Evolutionary conservation across 2,113 vertebrate genomes (phyloP).

Genomic region (Misgurnus anguillicaudatus): DNA sequence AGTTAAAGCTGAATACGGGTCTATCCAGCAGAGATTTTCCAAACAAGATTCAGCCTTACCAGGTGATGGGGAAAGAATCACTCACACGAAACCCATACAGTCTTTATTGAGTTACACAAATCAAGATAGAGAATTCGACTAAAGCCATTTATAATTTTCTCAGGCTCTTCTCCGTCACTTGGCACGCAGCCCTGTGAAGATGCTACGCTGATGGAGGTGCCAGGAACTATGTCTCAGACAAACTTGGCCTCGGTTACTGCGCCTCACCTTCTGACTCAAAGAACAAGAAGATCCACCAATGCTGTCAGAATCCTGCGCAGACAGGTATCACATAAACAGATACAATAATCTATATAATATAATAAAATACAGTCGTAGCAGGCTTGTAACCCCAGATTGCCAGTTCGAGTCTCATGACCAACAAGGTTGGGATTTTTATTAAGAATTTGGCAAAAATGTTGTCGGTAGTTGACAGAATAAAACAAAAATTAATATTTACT

Average conservation of each 20-base stretch:
- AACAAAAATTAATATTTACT: too few relatives aligned
- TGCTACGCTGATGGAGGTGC: constrained; percentile 75
- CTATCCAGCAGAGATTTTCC: constrained; percentile 52
- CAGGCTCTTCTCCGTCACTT: constrained; percentile 82
- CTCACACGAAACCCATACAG: not conserved
- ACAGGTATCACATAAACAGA: constrained; percentile 71
- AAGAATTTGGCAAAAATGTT: too few relatives aligned
- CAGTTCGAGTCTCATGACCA: too few relatives aligned
- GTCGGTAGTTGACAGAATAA: too few relatives aligned
- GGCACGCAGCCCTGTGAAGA: constrained; percentile 73
- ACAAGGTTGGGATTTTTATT: too few relatives aligned
- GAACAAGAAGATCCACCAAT: constrained; percentile 25
- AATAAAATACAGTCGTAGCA: too few relatives aligned
- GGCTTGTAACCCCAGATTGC: too few relatives aligned
- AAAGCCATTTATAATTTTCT: constrained; percentile 13
- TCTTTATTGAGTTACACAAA: not conserved
- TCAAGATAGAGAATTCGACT: not conserved
- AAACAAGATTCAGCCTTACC: constrained; percentile 30
- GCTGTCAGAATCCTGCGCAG: constrained; percentile 72
- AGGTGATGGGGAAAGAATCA: constrained; percentile 30
- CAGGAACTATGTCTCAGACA: constrained; percentile 63
- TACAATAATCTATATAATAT: too few relatives aligned
- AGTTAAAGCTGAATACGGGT: constrained; percentile 72
- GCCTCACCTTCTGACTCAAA: constrained; percentile 35
- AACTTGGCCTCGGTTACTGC: constrained; percentile 58